A percentile compares a stretch with the other conserved stretches of the same genome.
Evolutionary conservation across 2,888 invertebrate genomes (phyloP).

Genomic region (Agrilus mali): DNA sequence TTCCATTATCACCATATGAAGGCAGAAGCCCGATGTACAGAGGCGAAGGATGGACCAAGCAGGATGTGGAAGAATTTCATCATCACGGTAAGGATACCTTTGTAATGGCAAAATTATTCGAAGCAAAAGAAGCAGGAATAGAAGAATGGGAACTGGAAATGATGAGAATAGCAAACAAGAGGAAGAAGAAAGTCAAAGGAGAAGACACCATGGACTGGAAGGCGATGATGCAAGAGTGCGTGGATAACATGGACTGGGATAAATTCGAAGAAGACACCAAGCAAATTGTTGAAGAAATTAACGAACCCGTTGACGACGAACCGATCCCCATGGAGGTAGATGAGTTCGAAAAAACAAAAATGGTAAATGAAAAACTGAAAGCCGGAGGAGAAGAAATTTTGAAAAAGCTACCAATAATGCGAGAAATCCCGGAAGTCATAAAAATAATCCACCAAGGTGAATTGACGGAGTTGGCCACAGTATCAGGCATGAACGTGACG

Average conservation of each 20-base stretch:
- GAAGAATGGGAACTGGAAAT: slow-evolving; percentile 31
- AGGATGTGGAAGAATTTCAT: slow-evolving; percentile 37
- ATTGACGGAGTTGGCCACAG: slow-evolving; percentile 44
- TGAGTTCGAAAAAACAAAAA: slow-evolving; percentile 44
- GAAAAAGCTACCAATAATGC: slow-evolving; percentile 45
- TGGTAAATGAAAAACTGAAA: slow-evolving; percentile 47
- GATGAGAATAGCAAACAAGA: slow-evolving; percentile 27
- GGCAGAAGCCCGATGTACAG: slow-evolving; percentile 43
- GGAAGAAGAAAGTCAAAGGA: slow-evolving; percentile 26
- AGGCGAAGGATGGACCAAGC: slow-evolving; percentile 58
- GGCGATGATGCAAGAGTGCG: slow-evolving; percentile 24
- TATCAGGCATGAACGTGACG: slow-evolving; percentile 43
- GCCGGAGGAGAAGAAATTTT: slow-evolving; percentile 39
- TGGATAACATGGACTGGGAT: slow-evolving; percentile 28
- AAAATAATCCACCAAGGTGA: slow-evolving; percentile 47
- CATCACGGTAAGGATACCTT: slow-evolving; percentile 31
- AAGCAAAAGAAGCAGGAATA: slow-evolving; percentile 28
- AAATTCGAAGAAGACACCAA: slow-evolving; percentile 30
- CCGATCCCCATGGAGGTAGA: slow-evolving; percentile 31
- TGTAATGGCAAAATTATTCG: slow-evolving; percentile 50
- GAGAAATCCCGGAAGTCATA: slow-evolving; percentile 49
- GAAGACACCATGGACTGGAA: slow-evolving; percentile 29
- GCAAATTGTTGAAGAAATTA: slow-evolving; percentile 26
- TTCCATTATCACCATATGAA: slow-evolving; percentile 38
- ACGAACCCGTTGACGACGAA: slow-evolving; percentile 39